Conservation (phyloP, 2,888 invertebrate species). For the Notocelia uddmanniana region DNA sequence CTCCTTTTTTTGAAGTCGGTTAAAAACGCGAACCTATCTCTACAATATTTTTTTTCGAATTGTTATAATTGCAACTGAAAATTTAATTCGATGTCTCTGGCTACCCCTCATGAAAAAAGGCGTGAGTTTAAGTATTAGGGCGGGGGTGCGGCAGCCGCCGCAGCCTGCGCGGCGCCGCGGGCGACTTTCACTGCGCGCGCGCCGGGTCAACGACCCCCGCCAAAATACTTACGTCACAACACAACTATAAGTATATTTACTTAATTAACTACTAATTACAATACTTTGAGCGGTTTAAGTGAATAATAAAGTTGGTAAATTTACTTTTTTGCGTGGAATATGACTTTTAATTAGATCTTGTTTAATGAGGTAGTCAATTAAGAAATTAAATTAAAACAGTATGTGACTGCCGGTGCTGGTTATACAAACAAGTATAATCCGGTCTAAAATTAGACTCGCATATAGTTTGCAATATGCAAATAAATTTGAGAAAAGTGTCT, state of each 20-base stretch:
- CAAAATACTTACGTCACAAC: slow-evolving; percentile 61
- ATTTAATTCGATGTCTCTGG: too few relatives aligned
- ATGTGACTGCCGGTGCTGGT: neutral
- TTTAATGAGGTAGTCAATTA: neutral
- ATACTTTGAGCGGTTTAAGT: slow-evolving; percentile 5
- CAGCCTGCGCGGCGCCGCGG: slow-evolving; percentile 77
- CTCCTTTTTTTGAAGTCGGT: too few relatives aligned
- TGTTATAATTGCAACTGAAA: too few relatives aligned
- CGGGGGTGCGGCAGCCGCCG: slow-evolving; percentile 56
- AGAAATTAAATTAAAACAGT: neutral
- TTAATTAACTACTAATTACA: slow-evolving; percentile 23
- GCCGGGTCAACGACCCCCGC: slow-evolving; percentile 68
- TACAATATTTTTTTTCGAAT: too few relatives aligned
- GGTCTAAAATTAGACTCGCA: neutral
- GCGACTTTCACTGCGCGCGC: slow-evolving; percentile 73
- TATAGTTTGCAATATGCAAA: too few relatives aligned
- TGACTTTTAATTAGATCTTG: neutral
- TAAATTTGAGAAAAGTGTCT: too few relatives aligned
- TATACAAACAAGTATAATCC: neutral
- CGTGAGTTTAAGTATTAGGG: slow-evolving; percentile 39
- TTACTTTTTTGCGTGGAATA: neutral
- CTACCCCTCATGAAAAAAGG: too few relatives aligned
- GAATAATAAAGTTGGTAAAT: neutral
- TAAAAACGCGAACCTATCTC: too few relatives aligned
- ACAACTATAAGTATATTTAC: slow-evolving; percentile 35